Evolutionary conservation across 1,140 invertebrate genomes (phyloP), one percentile per base, ranked within the genome.

Genomic region (Cotesia typhae): DNA sequence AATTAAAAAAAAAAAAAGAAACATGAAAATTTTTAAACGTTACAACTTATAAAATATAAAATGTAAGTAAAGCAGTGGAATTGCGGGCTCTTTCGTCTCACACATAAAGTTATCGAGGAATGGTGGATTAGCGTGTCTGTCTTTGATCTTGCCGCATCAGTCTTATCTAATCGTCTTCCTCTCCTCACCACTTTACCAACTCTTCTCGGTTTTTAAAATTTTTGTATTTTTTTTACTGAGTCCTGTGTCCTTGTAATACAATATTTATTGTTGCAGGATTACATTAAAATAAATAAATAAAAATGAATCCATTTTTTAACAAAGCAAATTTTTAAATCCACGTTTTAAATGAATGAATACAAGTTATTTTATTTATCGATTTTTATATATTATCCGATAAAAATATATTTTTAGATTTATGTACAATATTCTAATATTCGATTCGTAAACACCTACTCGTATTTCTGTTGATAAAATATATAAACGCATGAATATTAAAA

Each of bases 71-170:
- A 47, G 41, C 36, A 17, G 41, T 35, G 17, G 35, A 67, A 41
- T 57, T 57, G 51, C 57, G 37, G 70, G 61, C 14, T 71, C 41
- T 67, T 67, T 72, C 61, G 52, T 72, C 52, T 38, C 38, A 36
- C 38, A 36, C 67, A 66, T 61, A 66, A 63, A 75, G 76, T 82
- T 83, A 83, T 83, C 82, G 80, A 77, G 74, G 75, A 81, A 78
- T 77, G 76, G 75, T 78, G 80, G 82, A 84, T 84, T 84, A 84
- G 79, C 79, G 79, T 63, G 80, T 75, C 74, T 73, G 72, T 71
- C 81, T 84, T 84, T 84, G 79, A 84, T 82, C 80, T 82, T 73
- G 72, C 82, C 82, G 82, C 79, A 71, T 64, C 65, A 71, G 72
- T 76, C 79, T 82, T 84, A 84, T 84, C 82, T 84, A 84, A 82